Evolutionary conservation across 2,888 invertebrate genomes (phyloP).

Genomic region (Cheilosia vulpina): DNA sequence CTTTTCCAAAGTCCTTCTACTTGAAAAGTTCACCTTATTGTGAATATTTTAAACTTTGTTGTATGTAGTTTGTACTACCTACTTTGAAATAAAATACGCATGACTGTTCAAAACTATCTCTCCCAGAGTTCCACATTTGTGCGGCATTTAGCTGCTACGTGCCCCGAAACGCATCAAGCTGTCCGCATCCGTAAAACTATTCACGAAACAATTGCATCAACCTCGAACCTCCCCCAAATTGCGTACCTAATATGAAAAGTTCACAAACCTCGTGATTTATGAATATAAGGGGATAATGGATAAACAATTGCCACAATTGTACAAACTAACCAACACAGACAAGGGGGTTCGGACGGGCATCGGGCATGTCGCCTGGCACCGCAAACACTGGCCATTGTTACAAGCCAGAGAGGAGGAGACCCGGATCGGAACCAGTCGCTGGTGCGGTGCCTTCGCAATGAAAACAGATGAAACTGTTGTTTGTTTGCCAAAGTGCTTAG

Average conservation of each 20-base stretch:
- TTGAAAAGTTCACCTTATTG: too few relatives aligned
- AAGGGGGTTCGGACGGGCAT: conserved; percentile 11
- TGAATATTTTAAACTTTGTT: too few relatives aligned
- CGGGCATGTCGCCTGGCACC: conserved; percentile 49
- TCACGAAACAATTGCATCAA: conserved; percentile 58
- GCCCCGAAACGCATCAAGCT: conserved; percentile 23
- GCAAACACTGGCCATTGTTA: conserved; percentile 55
- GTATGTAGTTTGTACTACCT: too few relatives aligned
- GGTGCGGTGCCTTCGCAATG: conserved; percentile 47
- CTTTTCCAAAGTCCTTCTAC: too few relatives aligned
- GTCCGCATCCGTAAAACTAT: conserved; percentile 29
- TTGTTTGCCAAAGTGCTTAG: conserved; percentile 74
- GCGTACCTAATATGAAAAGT: conserved; percentile 69
- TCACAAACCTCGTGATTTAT: conserved; percentile 70
- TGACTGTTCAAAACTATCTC: too few relatives aligned
- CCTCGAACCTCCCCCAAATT: conserved; percentile 32
- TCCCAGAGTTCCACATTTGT: too few relatives aligned
- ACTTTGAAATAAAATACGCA: too few relatives aligned
- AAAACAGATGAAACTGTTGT: conserved; percentile 68
- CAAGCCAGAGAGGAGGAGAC: conserved; percentile 37
- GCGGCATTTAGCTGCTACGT: conserved; percentile 2
- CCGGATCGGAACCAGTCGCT: not conserved
- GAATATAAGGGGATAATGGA: conserved; percentile 76
- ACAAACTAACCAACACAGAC: conserved; percentile 55
- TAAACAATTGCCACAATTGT: conserved; percentile 76